A percentile compares a stretch with the other conserved stretches of the same genome.
Conservation (phyloP, 1,140 invertebrate species). For the Elysia chlorotica region DNA sequence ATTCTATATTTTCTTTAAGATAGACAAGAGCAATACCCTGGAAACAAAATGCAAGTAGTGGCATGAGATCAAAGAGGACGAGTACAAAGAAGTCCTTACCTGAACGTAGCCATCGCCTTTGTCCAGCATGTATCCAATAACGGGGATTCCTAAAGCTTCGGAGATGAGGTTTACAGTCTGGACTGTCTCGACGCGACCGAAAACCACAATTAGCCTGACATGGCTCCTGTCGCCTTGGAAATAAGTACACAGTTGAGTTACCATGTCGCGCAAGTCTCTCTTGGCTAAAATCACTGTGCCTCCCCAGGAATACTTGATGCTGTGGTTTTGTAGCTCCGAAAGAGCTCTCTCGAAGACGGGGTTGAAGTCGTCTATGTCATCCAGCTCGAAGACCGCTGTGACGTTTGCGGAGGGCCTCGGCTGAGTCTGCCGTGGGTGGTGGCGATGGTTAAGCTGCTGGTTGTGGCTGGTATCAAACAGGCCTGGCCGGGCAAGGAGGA, state of each 20-base stretch:
- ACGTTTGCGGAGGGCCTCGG: constrained; percentile 28
- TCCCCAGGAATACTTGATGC: constrained; percentile 22
- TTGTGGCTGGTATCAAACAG: no score
- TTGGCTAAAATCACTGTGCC: constrained; percentile 15
- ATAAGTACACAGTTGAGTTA: constrained; percentile 31
- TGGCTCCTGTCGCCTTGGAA: constrained; percentile 23
- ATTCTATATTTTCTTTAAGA: no score
- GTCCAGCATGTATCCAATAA: constrained; percentile 39
- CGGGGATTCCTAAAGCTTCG: constrained; percentile 35
- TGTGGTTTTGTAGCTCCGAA: constrained; percentile 27
- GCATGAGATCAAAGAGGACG: no score
- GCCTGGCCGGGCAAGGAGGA: no score
- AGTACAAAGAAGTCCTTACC: constrained; percentile 30
- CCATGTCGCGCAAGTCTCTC: constrained; percentile 26
- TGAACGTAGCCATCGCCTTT: constrained; percentile 32
- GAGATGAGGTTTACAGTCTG: constrained; percentile 37
- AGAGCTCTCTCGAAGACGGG: constrained; percentile 33
- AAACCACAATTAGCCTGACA: constrained; percentile 34
- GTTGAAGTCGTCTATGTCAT: constrained; percentile 32
- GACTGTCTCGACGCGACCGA: constrained; percentile 32
- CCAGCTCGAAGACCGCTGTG: constrained; percentile 36
- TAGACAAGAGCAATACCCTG: no score
- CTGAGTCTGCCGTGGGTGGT: no score
- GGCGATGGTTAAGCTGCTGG: no score
- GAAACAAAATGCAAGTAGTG: no score